Conservation (phyloP, 2,888 invertebrate genomes). For the Nasonovia ribisnigri region DNA sequence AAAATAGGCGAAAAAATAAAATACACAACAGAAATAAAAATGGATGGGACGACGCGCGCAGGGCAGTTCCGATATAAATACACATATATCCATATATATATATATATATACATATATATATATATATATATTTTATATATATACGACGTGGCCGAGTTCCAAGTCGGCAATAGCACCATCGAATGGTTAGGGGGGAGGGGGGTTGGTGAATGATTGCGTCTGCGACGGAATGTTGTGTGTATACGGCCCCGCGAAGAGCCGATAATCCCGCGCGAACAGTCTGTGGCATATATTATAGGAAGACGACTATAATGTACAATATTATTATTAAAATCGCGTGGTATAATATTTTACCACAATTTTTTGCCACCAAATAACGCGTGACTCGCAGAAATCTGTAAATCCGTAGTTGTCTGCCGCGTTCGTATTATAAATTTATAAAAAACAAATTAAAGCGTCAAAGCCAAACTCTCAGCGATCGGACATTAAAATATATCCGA, state of each 20-base stretch:
- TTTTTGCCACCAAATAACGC: too few species aligned
- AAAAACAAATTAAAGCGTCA: not conserved
- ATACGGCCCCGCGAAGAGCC: not conserved
- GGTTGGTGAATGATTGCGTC: slow-evolving; percentile 12
- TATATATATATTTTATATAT: not conserved
- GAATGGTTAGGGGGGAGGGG: not conserved
- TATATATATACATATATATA: not conserved
- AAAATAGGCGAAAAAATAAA: slow-evolving; percentile 51
- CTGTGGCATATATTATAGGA: not conserved
- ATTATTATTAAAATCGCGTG: not conserved
- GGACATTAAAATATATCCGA: not conserved
- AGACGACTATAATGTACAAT: not conserved
- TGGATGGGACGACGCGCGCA: not conserved
- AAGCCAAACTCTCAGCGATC: not conserved
- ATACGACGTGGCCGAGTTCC: slow-evolving; percentile 48
- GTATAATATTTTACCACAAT: not conserved
- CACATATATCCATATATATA: not conserved
- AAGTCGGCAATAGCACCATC: slow-evolving; percentile 30
- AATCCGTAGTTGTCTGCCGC: not conserved
- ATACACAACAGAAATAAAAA: slow-evolving; percentile 6
- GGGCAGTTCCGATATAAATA: slow-evolving; percentile 3
- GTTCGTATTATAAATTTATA: not conserved
- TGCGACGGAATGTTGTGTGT: slow-evolving; percentile 50
- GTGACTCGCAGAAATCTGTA: not conserved
- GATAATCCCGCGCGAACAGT: slow-evolving; percentile 24